phyloP scores from a whole-genome alignment of 2,113 vertebrate species.

The Albula goreensis region DNA sequence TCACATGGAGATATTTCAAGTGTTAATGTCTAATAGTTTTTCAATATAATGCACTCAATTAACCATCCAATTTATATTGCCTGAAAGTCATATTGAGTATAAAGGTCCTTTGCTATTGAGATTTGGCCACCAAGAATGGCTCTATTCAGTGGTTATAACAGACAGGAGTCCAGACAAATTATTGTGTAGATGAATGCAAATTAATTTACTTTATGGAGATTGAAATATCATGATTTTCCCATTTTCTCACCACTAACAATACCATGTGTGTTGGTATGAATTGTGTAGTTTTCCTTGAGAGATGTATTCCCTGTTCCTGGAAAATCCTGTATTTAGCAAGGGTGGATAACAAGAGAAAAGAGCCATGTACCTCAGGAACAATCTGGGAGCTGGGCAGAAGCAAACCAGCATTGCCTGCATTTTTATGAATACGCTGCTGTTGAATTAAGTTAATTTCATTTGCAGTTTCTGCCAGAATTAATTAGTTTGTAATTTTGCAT shows the following conservation, averaged over 20 bases:
- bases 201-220: slow-evolving; percentile 1
- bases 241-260: neutral
- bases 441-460: neutral
- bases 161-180: neutral
- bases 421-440: neutral
- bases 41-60: too few relatives aligned
- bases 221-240: neutral
- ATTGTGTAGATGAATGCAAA: neutral
- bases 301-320: neutral
- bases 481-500: neutral
- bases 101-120: neutral
- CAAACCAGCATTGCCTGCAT: neutral
- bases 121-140: neutral
- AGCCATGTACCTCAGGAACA: slow-evolving; percentile 55
- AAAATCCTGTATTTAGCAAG: slow-evolving; percentile 53
- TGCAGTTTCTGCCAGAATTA: neutral
- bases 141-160: neutral
- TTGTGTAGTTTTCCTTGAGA: neutral
- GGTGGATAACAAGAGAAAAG: slow-evolving; percentile 53
- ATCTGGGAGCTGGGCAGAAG: slow-evolving; percentile 36
- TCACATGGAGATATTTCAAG: too few relatives aligned
- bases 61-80: too few relatives aligned
- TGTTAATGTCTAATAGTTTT: too few relatives aligned
- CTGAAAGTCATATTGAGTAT: neutral
- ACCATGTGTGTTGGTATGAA: slow-evolving; percentile 9